Evolutionary conservation across 2,113 vertebrate genomes (phyloP).

Genomic region (Hucho hucho): DNA sequence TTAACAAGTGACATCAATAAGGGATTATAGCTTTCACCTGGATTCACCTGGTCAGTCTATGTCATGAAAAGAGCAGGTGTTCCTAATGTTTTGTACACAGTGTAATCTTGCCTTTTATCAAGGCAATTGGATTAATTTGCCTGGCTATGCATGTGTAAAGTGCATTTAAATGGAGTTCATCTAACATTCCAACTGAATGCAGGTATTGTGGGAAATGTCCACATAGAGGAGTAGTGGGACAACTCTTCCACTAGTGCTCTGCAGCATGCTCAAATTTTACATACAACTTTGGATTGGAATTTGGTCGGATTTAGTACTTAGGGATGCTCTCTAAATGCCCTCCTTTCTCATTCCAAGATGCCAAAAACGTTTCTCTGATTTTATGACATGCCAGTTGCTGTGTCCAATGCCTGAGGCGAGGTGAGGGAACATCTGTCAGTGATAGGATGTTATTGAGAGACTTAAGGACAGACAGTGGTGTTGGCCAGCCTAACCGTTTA

Average conservation of each 20-base stretch:
- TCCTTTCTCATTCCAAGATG: slow-evolving; percentile 33
- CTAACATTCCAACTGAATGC: no score
- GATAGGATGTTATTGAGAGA: slow-evolving; percentile 29
- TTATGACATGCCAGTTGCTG: neutral
- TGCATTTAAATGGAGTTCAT: slow-evolving; percentile 17
- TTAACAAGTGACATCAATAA: no score
- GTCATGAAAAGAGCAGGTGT: no score
- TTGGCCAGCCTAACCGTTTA: neutral
- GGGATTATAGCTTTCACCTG: no score
- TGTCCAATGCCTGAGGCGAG: slow-evolving; percentile 32
- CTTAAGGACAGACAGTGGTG: slow-evolving; percentile 37
- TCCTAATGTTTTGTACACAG: no score
- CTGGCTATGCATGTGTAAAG: slow-evolving; percentile 10
- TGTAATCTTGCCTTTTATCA: slow-evolving; percentile 43
- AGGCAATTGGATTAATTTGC: slow-evolving; percentile 34
- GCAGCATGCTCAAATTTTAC: no score
- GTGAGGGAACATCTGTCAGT: slow-evolving; percentile 44
- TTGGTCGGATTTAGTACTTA: neutral
- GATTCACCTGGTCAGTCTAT: no score
- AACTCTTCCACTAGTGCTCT: no score
- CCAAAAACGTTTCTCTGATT: slow-evolving; percentile 13
- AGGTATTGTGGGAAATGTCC: no score
- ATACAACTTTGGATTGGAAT: no score
- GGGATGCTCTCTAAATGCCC: neutral
- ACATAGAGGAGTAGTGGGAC: no score